phyloP scores from a whole-genome alignment of 2,797 vertebrate species.

The Lutjanus argentimaculatus region DNA sequence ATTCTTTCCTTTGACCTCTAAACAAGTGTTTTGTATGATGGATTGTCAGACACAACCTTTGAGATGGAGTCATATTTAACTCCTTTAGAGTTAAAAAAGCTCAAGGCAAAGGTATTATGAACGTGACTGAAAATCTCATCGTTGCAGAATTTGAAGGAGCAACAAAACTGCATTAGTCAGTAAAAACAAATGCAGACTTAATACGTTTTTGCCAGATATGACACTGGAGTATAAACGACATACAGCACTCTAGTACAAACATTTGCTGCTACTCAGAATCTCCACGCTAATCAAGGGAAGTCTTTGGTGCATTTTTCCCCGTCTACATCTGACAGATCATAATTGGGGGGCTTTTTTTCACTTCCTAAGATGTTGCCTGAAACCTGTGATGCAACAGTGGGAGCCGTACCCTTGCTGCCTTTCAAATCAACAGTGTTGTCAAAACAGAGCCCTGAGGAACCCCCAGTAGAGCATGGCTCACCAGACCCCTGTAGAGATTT shows the following conservation, averaged over 20 bases:
- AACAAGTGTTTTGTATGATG: slow-evolving; percentile 78
- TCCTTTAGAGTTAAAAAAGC: slow-evolving; percentile 54
- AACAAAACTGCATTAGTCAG: slow-evolving; percentile 79
- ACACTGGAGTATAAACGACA: slow-evolving; percentile 50
- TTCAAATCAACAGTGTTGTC: slow-evolving; percentile 79
- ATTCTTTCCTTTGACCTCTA: slow-evolving; percentile 82
- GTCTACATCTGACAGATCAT: slow-evolving; percentile 78
- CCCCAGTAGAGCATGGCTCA: slow-evolving; percentile 81
- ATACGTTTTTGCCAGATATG: slow-evolving; percentile 56
- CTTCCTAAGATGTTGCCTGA: slow-evolving; percentile 71
- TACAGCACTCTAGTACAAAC: slow-evolving; percentile 45
- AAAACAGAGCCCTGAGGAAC: slow-evolving; percentile 84
- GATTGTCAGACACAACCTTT: slow-evolving; percentile 79
- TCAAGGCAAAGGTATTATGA: slow-evolving; percentile 64
- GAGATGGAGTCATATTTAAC: slow-evolving; percentile 70
- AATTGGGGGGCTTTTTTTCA: slow-evolving; percentile 67
- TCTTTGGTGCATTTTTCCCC: slow-evolving; percentile 55
- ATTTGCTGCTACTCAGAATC: slow-evolving; percentile 61
- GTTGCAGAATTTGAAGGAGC: slow-evolving; percentile 61
- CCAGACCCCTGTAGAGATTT: slow-evolving; percentile 91
- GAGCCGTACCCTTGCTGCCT: slow-evolving; percentile 71
- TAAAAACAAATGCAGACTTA: slow-evolving; percentile 58
- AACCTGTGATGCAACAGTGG: slow-evolving; percentile 77
- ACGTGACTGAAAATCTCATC: slow-evolving; percentile 60
- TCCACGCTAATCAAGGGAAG: slow-evolving; percentile 68